phyloP scores from a whole-genome alignment of 2,888 invertebrate genomes.

The Diarsia brunnea region DNA sequence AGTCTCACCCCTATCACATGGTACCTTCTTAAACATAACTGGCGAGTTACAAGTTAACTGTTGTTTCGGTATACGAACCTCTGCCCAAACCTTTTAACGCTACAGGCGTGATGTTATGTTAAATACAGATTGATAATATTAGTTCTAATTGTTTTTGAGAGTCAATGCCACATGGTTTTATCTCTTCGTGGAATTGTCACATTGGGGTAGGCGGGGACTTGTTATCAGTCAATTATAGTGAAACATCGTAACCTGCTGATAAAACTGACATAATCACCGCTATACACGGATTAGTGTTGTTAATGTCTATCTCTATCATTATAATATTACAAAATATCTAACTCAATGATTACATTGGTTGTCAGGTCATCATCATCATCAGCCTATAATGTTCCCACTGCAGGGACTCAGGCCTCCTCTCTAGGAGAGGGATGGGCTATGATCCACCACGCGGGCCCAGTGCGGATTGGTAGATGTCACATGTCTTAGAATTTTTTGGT shows the following conservation, averaged over 20 bases:
- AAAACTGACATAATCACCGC: conserved; percentile 4
- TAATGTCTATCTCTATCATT: conserved; percentile 1
- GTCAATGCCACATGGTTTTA: neutral
- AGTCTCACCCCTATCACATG: neutral
- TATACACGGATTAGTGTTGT: conserved; percentile 7
- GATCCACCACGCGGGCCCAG: too few species aligned
- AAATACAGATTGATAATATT: neutral
- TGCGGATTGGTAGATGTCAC: too few species aligned
- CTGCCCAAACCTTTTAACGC: neutral
- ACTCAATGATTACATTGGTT: neutral
- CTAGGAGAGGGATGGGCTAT: too few species aligned
- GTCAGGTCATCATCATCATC: too few species aligned
- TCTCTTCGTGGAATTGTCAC: neutral
- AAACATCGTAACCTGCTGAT: neutral
- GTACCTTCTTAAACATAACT: neutral
- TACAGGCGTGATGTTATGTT: neutral
- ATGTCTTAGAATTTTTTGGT: too few species aligned
- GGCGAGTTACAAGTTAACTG: neutral
- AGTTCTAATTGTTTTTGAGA: neutral
- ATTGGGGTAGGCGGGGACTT: neutral
- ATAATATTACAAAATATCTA: neutral
- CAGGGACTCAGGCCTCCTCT: too few species aligned
- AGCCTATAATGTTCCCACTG: too few species aligned
- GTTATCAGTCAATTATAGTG: conserved; percentile 5
- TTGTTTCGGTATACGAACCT: too few species aligned